Percentiles rank a stretch among this genome's conserved stretches.
These are phyloP conservation scores for Macrochelys suwanniensis DNA, from an alignment of 2,797 vertebrate genomes.

Conservation along the genomic window DNA sequence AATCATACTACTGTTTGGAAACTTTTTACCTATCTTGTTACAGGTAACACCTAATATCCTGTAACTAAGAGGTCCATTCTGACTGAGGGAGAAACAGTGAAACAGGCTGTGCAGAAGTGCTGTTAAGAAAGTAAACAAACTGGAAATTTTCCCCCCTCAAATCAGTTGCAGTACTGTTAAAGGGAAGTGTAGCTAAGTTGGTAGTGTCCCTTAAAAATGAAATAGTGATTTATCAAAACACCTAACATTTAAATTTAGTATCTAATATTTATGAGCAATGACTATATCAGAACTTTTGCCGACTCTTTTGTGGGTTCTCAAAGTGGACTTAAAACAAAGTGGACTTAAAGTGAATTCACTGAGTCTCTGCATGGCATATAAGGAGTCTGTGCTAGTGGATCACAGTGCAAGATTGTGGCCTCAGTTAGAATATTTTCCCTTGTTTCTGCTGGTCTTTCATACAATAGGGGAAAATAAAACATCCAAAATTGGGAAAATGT, in stretches of 20 bases:
- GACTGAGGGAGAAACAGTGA: not conserved
- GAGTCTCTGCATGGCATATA: not conserved
- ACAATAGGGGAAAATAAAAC: not conserved
- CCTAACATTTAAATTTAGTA: not conserved
- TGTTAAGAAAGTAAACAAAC: not conserved
- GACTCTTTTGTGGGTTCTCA: not conserved
- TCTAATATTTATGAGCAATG: not conserved
- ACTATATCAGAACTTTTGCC: not conserved
- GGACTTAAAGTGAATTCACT: not conserved
- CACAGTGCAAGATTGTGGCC: not conserved
- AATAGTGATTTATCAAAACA: slow-evolving; percentile 5
- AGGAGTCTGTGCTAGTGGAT: not conserved
- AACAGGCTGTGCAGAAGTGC: not conserved
- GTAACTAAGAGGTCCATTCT: slow-evolving; percentile 6
- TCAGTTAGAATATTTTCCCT: not conserved
- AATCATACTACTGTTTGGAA: slow-evolving; percentile 11
- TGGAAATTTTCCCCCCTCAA: accelerated
- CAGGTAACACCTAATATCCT: slow-evolving; percentile 42
- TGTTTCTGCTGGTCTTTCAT: not conserved
- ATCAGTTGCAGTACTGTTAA: not conserved
- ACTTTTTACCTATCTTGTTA: not conserved
- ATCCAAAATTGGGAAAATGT: not conserved
- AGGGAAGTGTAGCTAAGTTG: not conserved
- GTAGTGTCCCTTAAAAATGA: not conserved
- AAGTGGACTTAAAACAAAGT: slow-evolving; percentile 6